Conservation (phyloP, 2,797 vertebrate genomes). For the Ataeniobius toweri region DNA sequence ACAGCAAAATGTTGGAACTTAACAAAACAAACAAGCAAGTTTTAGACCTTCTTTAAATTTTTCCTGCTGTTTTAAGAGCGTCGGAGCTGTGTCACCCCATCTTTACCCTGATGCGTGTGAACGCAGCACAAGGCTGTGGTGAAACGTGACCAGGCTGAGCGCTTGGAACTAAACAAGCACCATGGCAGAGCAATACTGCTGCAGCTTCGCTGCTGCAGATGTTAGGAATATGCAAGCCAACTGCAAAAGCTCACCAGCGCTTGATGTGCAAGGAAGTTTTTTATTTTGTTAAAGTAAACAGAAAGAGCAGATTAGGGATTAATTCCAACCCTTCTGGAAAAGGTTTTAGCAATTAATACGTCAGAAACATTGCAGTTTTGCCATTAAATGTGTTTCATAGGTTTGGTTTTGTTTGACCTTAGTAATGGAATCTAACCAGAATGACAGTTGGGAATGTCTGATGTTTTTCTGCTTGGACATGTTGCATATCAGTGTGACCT, state of each 20-base stretch:
- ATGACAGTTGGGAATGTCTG: conserved; percentile 13
- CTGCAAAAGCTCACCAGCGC: conserved; percentile 25
- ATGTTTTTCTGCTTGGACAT: conserved; percentile 52
- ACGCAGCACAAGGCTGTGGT: conserved; percentile 45
- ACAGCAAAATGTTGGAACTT: neutral
- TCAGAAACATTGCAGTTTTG: neutral
- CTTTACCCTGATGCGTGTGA: conserved; percentile 37
- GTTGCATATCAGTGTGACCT: conserved; percentile 59
- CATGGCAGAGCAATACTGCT: conserved; percentile 50
- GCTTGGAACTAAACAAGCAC: conserved; percentile 71
- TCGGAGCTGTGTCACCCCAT: neutral
- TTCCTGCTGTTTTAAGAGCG: neutral
- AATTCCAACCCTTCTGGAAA: neutral
- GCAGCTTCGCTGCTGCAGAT: conserved; percentile 15
- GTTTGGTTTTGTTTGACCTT: neutral
- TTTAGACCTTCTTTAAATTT: neutral
- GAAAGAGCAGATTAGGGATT: neutral
- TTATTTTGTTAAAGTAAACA: neutral
- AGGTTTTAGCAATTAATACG: neutral
- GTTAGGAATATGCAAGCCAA: conserved; percentile 31
- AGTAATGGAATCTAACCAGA: neutral
- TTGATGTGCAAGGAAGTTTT: conserved; percentile 27
- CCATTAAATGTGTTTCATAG: neutral
- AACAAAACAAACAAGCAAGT: neutral
- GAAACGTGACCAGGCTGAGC: conserved; percentile 67